Evolutionary conservation across 2,797 vertebrate genomes (phyloP).

Genomic region (Rhabdomys pumilio): DNA sequence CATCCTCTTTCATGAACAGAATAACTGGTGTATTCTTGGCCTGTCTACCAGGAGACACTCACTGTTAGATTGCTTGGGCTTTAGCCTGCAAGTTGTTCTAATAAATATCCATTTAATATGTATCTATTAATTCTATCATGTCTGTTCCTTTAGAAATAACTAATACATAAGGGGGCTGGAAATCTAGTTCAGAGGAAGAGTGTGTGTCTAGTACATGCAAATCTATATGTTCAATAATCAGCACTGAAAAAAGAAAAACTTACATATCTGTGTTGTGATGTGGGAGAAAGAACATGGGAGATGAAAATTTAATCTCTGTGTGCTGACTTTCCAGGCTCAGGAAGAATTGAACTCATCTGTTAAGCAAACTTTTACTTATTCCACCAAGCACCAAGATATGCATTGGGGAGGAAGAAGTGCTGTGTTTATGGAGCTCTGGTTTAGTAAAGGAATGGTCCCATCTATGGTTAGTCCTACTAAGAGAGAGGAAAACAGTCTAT

Average conservation of each 20-base stretch:
- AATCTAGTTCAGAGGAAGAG: not conserved
- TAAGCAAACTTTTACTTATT: too few relatives aligned
- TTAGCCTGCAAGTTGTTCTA: not conserved
- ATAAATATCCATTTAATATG: not conserved
- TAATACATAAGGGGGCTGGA: not conserved
- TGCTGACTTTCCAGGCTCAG: not conserved
- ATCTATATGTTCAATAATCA: not conserved
- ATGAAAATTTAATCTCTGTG: not conserved
- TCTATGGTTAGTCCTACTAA: not conserved
- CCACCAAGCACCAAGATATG: not conserved
- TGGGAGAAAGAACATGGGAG: not conserved
- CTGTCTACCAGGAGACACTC: not conserved
- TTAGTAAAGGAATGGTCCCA: not conserved
- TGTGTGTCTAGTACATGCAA: not conserved
- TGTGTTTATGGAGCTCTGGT: not conserved
- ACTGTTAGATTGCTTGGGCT: not conserved
- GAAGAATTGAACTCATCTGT: not conserved
- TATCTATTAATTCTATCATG: not conserved
- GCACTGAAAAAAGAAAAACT: not conserved
- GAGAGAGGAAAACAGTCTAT: not conserved
- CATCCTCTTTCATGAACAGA: not conserved
- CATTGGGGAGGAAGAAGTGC: not conserved
- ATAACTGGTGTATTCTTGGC: not conserved
- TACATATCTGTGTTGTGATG: not conserved
- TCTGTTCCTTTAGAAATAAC: not conserved